These are phyloP conservation scores for Apostichopus californicus DNA, from an alignment of 35 echinoderm and acorn worm species.

Conservation along the genomic window DNA sequence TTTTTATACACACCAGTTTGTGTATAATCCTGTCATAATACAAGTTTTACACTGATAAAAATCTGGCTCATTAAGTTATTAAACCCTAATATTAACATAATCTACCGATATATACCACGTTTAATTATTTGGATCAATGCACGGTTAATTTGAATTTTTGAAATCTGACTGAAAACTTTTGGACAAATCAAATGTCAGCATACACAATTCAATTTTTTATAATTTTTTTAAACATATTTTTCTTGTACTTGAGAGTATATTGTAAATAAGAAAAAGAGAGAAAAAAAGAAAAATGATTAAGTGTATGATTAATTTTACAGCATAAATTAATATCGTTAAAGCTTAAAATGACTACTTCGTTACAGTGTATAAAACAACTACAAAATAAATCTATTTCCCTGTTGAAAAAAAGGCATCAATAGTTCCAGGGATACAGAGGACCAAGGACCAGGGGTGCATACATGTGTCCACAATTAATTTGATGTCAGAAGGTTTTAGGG, in stretches of 20 bases:
- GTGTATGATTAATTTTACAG: background rate
- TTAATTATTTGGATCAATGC: too few relatives aligned
- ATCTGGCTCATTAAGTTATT: too few relatives aligned
- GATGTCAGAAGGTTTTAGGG: background rate
- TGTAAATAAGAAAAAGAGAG: background rate
- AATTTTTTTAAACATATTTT: too few relatives aligned
- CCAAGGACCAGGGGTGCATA: background rate
- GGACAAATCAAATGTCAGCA: background rate
- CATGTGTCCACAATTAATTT: background rate
- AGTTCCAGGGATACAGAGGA: slow-evolving; percentile 20
- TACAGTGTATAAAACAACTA: slow-evolving; percentile 12
- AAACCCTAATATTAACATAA: too few relatives aligned
- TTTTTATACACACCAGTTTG: too few relatives aligned
- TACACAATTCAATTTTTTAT: background rate
- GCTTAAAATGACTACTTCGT: slow-evolving; percentile 33
- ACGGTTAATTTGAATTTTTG: too few relatives aligned
- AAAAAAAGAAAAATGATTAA: background rate
- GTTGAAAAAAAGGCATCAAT: slow-evolving; percentile 49
- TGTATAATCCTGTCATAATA: too few relatives aligned
- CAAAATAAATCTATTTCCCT: slow-evolving; percentile 42
- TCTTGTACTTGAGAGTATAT: background rate
- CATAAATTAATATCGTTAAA: slow-evolving; percentile 1
- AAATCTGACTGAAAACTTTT: too few relatives aligned
- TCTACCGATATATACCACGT: too few relatives aligned
- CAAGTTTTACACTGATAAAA: too few relatives aligned